Percentiles rank a stretch among this genome's conserved stretches.
Conservation (phyloP, 2,888 invertebrate species). For the Parnassius smintheus region DNA sequence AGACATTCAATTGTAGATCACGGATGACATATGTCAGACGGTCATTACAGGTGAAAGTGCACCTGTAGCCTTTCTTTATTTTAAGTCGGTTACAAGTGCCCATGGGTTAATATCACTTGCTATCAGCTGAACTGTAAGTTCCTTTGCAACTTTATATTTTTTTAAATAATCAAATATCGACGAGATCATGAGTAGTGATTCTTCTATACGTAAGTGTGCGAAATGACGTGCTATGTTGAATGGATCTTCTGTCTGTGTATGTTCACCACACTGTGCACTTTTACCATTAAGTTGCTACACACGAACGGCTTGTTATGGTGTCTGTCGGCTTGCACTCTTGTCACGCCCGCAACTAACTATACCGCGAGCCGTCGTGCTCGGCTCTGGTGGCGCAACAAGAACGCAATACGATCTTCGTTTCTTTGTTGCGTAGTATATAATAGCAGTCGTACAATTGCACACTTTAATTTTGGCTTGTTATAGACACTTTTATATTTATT, state of each 20-base stretch:
- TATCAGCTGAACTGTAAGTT: too few relatives aligned
- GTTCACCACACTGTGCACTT: slow-evolving; percentile 28
- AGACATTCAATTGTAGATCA: too few relatives aligned
- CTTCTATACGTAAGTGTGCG: too few relatives aligned
- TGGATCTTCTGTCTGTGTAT: neutral
- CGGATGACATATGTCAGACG: too few relatives aligned
- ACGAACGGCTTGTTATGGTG: slow-evolving; percentile 64
- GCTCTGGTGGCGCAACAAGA: slow-evolving; percentile 26
- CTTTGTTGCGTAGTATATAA: slow-evolving; percentile 29
- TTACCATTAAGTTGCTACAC: slow-evolving; percentile 69
- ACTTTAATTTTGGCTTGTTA: slow-evolving; percentile 13
- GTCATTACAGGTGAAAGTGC: too few relatives aligned
- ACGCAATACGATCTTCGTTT: slow-evolving; percentile 27
- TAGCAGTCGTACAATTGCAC: slow-evolving; percentile 9
- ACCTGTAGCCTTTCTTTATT: too few relatives aligned
- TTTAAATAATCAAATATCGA: too few relatives aligned
- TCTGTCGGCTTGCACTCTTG: slow-evolving; percentile 32
- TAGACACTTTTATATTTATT: neutral
- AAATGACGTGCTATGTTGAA: too few relatives aligned
- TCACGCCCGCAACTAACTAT: slow-evolving; percentile 34
- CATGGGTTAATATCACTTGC: too few relatives aligned
- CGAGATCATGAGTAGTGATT: too few relatives aligned
- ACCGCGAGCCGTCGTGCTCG: slow-evolving; percentile 21
- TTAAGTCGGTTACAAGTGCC: too few relatives aligned
- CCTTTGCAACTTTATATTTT: too few relatives aligned